These are phyloP conservation scores for Pomacea canaliculata DNA, from an alignment of 2,888 invertebrate species.

Conservation along the genomic window DNA sequence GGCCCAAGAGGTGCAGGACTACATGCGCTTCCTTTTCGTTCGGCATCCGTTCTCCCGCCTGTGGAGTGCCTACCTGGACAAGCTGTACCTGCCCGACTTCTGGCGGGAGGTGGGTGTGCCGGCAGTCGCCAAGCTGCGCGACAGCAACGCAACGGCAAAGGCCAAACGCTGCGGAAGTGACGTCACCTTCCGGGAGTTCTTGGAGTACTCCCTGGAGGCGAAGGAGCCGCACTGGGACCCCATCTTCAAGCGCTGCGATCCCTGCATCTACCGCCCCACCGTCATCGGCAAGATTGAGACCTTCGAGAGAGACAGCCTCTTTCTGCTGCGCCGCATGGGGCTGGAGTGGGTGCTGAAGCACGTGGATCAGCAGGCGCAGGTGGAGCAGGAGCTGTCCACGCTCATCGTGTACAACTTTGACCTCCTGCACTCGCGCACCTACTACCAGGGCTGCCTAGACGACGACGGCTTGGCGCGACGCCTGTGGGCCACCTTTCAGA, in stretches of 20 bases:
- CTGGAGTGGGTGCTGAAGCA: slow-evolving; percentile 23
- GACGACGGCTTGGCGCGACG: slow-evolving; percentile 25
- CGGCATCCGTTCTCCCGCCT: slow-evolving; percentile 49
- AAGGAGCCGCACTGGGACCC: slow-evolving; percentile 50
- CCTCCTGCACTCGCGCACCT: slow-evolving; percentile 16
- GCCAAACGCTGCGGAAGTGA: slow-evolving; percentile 44
- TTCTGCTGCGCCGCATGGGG: slow-evolving; percentile 34
- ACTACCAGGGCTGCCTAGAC: slow-evolving; percentile 26
- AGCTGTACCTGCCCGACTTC: slow-evolving; percentile 49
- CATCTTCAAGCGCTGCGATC: slow-evolving; percentile 43
- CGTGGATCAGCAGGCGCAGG: slow-evolving; percentile 21
- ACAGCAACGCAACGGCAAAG: slow-evolving; percentile 5
- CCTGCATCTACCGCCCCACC: slow-evolving; percentile 41
- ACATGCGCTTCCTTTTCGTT: slow-evolving; percentile 37
- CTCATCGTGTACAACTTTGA: slow-evolving; percentile 37
- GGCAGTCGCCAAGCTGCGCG: slow-evolving; percentile 5
- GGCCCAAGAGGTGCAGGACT: not conserved
- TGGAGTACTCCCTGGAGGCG: slow-evolving; percentile 32
- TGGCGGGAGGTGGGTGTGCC: slow-evolving; percentile 40
- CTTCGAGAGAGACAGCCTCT: slow-evolving; percentile 38
- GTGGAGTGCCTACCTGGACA: slow-evolving; percentile 52
- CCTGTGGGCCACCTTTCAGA: slow-evolving; percentile 44
- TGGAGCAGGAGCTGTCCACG: slow-evolving; percentile 31
- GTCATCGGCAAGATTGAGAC: slow-evolving; percentile 45
- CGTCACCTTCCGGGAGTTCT: slow-evolving; percentile 49